Evolutionary conservation across 2,888 invertebrate genomes (phyloP), one percentile per base, ranked within the genome.

Genomic region (Stenoptilia bipunctidactyla): DNA sequence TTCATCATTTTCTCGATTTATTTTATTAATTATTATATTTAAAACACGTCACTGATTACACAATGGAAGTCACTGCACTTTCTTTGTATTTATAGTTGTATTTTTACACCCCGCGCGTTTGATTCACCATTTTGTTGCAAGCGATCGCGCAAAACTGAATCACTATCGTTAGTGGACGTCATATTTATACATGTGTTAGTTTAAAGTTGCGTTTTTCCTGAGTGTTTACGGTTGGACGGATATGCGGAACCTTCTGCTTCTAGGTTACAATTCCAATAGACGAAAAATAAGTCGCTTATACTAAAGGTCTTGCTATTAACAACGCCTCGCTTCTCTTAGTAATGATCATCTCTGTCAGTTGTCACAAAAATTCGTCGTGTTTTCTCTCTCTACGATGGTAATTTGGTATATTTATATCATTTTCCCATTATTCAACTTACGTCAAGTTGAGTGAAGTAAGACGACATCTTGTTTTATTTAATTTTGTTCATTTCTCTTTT

Each of bases 131-230:
- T 79, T 75, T 79, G 72, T 71, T 56, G 56, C 79, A 69, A 80
- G 72, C 70, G 75, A 66, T 74, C 75, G 77, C 73, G 77, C 59
- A 69, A 71, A 75, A 83, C 83, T 83, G 83, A 80, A 71, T 76
- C 71, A 67, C 69, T 62, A 53, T 71, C 57, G 71, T 63, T 65
- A 59, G 45, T 45, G 53, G 61, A 55, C 69, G 74, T 66, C 76
- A 74, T 80, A 82, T 83, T 74, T 83, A 82, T 83, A 83, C 77
- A 77, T 67, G 75, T 73, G 74, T 72, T 52, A 53, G 59, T 70
- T 57, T 70, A 65, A 72, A 74, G 56, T 77, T 72, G 73, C 80
- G 75, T 77, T 76, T 79, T 77, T 71, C 77, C 75, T 56, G 74
- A 55, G 55, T 50, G 45, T 70, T 72, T 67, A 74, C 77, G 82